Conservation (phyloP, 2,888 invertebrate genomes). For the Xestia rhomboidea region DNA sequence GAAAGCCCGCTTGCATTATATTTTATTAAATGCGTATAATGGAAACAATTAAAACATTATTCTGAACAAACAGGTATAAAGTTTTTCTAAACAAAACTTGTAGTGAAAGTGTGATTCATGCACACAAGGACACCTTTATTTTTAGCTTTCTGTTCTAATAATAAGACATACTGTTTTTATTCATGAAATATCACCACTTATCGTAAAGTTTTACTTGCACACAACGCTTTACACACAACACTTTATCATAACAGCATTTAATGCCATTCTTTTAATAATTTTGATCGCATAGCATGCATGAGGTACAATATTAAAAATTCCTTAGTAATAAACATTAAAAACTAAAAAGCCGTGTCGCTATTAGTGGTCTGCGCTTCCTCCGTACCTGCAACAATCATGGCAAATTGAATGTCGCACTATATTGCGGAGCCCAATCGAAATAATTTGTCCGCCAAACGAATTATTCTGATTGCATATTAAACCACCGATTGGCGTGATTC, state of each 20-base stretch:
- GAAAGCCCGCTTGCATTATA: not conserved
- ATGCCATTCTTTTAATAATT: not conserved
- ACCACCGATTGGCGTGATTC: slow-evolving; percentile 69
- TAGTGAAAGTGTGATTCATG: not conserved
- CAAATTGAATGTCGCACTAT: slow-evolving; percentile 53
- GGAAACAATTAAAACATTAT: not conserved
- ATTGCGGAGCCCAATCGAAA: slow-evolving; percentile 58
- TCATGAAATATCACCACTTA: slow-evolving; percentile 18
- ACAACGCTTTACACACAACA: not conserved
- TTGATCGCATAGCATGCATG: not conserved
- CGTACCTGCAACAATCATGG: slow-evolving; percentile 63
- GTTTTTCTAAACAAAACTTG: not conserved
- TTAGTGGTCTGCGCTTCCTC: slow-evolving; percentile 33
- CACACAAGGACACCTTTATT: not conserved
- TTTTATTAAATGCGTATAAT: not conserved
- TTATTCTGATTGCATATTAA: slow-evolving; percentile 75
- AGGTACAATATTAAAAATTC: not conserved
- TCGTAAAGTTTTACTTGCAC: not conserved
- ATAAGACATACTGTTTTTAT: not conserved
- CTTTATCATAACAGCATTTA: not conserved
- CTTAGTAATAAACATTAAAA: slow-evolving; percentile 7
- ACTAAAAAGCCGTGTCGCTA: slow-evolving; percentile 58
- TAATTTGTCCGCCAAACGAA: slow-evolving; percentile 68
- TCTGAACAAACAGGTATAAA: not conserved
- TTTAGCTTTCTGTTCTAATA: not conserved